Evolutionary conservation across 2,113 vertebrate species (phyloP).

Genomic region (Zosterops pallidus): DNA sequence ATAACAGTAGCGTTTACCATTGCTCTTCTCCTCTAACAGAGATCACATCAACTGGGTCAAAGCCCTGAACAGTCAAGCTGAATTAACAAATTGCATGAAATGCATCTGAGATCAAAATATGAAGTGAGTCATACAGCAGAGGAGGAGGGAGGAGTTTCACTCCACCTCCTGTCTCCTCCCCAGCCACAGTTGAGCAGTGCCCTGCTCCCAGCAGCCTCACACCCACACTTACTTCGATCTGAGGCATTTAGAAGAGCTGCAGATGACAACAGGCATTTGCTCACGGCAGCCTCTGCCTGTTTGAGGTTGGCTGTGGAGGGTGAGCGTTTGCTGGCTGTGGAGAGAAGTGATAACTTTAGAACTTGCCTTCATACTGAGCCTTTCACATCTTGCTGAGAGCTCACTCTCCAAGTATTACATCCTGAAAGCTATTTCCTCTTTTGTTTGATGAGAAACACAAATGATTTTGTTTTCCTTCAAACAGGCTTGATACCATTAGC

Average conservation of each 20-base stretch:
- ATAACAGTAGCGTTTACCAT: no score
- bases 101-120: slow-evolving; percentile 10
- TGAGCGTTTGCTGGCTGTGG: slow-evolving; percentile 64
- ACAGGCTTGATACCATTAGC: background rate
- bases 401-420: background rate
- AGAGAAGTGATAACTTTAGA: slow-evolving; percentile 8
- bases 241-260: slow-evolving; percentile 79
- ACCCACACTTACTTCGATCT: slow-evolving; percentile 81
- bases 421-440: background rate
- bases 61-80: no score
- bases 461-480: background rate
- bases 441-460: background rate
- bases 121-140: background rate
- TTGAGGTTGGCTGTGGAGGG: slow-evolving; percentile 83
- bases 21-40: no score
- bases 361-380: no score
- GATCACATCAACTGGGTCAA: no score
- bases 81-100: slow-evolving; percentile 34
- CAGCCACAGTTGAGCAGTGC: background rate
- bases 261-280: slow-evolving; percentile 83
- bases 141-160: background rate
- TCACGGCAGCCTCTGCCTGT: slow-evolving; percentile 77
- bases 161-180: background rate
- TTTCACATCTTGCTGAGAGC: no score
- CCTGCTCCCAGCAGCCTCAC: background rate